These are phyloP conservation scores for Heteractis magnifica DNA, from an alignment of 92 coral and sea anemone species.

Conservation along the genomic window DNA sequence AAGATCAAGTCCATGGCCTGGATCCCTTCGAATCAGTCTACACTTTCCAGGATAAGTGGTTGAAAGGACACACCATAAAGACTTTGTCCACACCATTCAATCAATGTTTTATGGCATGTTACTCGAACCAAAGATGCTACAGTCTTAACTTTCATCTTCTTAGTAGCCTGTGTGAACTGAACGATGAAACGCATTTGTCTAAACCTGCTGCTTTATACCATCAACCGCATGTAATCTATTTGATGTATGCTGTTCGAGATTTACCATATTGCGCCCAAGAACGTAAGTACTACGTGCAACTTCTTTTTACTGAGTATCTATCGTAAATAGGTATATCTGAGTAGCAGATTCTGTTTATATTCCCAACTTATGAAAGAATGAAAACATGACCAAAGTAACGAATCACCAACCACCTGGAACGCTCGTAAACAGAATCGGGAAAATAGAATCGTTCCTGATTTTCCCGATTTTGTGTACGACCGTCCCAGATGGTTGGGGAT, in stretches of 20 bases:
- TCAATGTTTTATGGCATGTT: slow-evolving; percentile 1
- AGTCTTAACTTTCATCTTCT: neutral
- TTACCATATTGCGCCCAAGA: neutral
- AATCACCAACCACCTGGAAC: too few relatives aligned
- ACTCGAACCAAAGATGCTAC: neutral
- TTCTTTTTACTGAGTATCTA: too few relatives aligned
- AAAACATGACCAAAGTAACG: too few relatives aligned
- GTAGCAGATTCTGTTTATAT: too few relatives aligned
- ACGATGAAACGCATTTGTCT: slow-evolving; percentile 6
- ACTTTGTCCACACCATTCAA: neutral
- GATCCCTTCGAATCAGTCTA: neutral
- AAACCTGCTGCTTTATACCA: neutral
- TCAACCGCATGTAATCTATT: neutral
- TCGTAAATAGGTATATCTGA: too few relatives aligned
- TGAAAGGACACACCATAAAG: neutral
- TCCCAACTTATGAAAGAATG: too few relatives aligned
- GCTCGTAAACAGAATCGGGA: too few relatives aligned
- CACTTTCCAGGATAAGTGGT: neutral
- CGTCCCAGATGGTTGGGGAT: too few relatives aligned
- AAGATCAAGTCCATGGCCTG: neutral
- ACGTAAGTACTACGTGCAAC: neutral
- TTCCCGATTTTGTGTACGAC: too few relatives aligned
- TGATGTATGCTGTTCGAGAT: neutral
- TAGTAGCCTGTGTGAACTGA: slow-evolving; percentile 8
- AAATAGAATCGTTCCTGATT: too few relatives aligned